phyloP scores from a whole-genome alignment of 2,113 vertebrate genomes.

The Micromys minutus region DNA sequence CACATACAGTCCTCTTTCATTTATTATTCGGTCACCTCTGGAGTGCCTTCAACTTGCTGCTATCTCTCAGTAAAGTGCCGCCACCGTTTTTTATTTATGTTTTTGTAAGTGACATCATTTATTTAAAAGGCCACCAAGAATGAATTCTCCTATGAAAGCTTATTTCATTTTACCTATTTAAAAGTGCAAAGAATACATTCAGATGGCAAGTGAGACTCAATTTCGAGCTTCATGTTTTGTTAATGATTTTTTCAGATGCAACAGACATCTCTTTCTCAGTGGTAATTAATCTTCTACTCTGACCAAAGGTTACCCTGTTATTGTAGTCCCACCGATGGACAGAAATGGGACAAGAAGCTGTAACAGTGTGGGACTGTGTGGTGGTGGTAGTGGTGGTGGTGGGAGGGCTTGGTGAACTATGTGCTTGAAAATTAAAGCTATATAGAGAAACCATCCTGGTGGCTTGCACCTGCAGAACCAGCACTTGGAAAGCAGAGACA shows the following conservation, averaged over 20 bases:
- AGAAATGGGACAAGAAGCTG: background rate
- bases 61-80: background rate
- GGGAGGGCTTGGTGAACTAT: background rate
- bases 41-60: background rate
- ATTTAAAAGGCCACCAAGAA: constrained; percentile 21
- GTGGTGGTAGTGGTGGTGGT: too few species aligned
- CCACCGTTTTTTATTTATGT: background rate
- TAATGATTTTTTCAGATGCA: constrained; percentile 15
- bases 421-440: background rate
- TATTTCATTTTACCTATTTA: constrained; percentile 14
- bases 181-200: background rate
- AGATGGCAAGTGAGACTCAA: background rate
- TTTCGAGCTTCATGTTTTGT: constrained; percentile 10
- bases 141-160: constrained; percentile 15
- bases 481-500: background rate
- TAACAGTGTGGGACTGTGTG: background rate
- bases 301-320: background rate
- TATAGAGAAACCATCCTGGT: background rate
- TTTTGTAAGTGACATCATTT: constrained; percentile 28
- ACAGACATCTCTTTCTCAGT: background rate
- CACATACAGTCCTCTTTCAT: background rate
- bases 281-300: constrained; percentile 31
- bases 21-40: constrained; percentile 10
- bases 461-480: background rate
- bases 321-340: background rate